Conservation (phyloP, 1,140 invertebrate genomes). For the Oryzaephilus surinamensis region DNA sequence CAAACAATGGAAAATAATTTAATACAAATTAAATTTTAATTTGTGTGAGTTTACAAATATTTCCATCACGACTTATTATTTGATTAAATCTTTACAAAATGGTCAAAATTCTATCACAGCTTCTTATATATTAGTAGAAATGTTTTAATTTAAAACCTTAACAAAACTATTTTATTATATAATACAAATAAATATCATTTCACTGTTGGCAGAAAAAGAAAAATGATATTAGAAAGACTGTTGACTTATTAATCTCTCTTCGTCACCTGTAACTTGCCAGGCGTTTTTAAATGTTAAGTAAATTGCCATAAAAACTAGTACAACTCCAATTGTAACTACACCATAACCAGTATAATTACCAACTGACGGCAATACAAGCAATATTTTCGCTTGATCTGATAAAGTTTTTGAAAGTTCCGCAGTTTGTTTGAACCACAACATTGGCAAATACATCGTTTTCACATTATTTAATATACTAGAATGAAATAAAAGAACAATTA, state of each 20-base stretch:
- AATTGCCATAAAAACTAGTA: conserved; percentile 38
- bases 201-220: background rate
- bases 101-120: no score
- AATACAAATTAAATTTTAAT: no score
- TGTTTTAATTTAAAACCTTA: no score
- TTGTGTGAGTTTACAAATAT: no score
- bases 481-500: conserved; percentile 12
- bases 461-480: conserved; percentile 45
- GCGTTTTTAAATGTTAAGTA: conserved; percentile 35
- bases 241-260: conserved; percentile 19
- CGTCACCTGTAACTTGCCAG: conserved; percentile 32
- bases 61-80: no score
- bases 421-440: conserved; percentile 65
- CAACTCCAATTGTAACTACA: conserved; percentile 39
- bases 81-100: no score
- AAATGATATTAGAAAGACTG: conserved; percentile 2
- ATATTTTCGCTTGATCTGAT: conserved; percentile 43
- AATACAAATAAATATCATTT: background rate
- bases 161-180: no score
- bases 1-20: no score
- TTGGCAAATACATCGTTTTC: conserved; percentile 50
- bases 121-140: no score
- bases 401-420: conserved; percentile 48
- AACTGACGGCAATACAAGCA: conserved; percentile 39
- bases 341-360: conserved; percentile 42